Conservation (phyloP, 1,140 invertebrate genomes). For the Plutomurus gul region DNA sequence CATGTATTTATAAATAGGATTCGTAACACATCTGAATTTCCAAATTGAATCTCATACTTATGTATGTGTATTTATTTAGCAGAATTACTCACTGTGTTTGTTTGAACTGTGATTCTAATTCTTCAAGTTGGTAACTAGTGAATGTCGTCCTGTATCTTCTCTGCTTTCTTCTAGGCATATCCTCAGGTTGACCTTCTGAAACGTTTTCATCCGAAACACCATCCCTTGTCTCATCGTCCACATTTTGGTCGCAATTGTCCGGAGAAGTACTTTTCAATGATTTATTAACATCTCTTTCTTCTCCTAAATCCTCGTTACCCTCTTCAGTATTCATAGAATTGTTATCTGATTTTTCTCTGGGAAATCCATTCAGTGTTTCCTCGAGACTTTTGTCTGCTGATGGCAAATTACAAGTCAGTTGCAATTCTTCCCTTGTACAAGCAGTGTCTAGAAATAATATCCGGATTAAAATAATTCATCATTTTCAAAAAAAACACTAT, state of each 20-base stretch:
- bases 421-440: too few species aligned
- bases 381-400: too few species aligned
- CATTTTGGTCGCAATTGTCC: not conserved
- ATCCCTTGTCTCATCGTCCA: conserved; percentile 39
- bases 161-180: conserved; percentile 88
- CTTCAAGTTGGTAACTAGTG: conserved; percentile 92
- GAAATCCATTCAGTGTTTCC: conserved; percentile 6
- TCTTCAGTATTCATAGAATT: too few species aligned
- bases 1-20: too few species aligned
- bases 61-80: not conserved
- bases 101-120: conserved; percentile 95
- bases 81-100: conserved; percentile 70
- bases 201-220: conserved; percentile 61
- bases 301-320: not conserved
- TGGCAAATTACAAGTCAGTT: too few species aligned
- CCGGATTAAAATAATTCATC: too few species aligned
- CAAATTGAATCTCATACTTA: too few species aligned
- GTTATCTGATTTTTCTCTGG: not conserved
- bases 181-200: conserved; percentile 76
- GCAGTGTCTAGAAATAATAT: too few species aligned
- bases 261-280: not conserved
- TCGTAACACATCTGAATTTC: too few species aligned
- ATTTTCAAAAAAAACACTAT: too few species aligned
- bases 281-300: not conserved
- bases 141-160: conserved; percentile 90